Evolutionary conservation across 2,888 invertebrate genomes (phyloP), one percentile per base, ranked within the genome.

Genomic region (Synergus umbraculus): DNA sequence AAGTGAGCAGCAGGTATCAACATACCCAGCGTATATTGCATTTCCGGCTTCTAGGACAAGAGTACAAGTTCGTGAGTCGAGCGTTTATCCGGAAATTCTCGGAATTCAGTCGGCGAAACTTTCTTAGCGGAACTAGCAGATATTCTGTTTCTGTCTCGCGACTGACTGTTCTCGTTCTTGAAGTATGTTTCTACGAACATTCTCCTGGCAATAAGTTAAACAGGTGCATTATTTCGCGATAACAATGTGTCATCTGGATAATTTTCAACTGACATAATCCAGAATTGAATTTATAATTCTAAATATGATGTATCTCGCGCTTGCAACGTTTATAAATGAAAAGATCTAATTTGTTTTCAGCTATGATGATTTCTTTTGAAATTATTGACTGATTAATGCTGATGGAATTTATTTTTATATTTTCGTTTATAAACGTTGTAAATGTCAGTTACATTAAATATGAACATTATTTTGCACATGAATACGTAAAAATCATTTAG

Each of bases 11-110:
- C 54, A 49, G 15, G 22, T 49, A 69, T 29, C 69, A 69, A 73
- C 73, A 73, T 73, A 73, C 73, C 73, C 1, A 54, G 37, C 37
- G 49, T 73, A 73, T 49, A 46, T 69, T 69, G 49, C 73, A 37
- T 73, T 73, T 69, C 69, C 13, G 44, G 43, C 46, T 49, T 67
- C 29, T 43, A 49, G 46, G 69, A 69, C 49, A 69, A 69, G 29
- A 73, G 29, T 54, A 41, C 49, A 69, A 67, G 10, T 69, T 69
- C 13, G 29, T 49, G 69, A 22, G 46, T 69, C 13, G 29, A 49
- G 29, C 69, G 13, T 69, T 69, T 69, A 69, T 46, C 49, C 9
- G 15, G 46, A 69, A 69, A 69, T 69, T 49, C 69, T 69, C 69
- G 4, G 12, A 69, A 69, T 69, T 69, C 69, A 69, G 46, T 69